These are phyloP conservation scores for Dasypogon diadema DNA, from an alignment of 2,888 invertebrate genomes.

Conservation along the genomic window DNA sequence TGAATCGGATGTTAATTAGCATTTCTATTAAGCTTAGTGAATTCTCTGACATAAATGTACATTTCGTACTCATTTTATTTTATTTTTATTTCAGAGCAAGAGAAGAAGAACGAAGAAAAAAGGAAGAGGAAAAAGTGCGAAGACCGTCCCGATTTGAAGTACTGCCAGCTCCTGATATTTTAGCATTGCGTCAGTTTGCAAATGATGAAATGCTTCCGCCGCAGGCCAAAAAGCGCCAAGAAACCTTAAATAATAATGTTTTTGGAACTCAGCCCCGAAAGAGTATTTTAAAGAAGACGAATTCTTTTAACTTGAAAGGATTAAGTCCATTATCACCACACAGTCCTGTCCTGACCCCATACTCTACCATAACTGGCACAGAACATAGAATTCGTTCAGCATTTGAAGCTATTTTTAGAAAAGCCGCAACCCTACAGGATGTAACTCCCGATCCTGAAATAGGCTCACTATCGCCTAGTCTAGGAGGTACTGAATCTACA, in stretches of 20 bases:
- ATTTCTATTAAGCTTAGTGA: too few relatives aligned
- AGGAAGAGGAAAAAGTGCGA: conserved; percentile 70
- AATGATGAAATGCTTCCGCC: conserved; percentile 67
- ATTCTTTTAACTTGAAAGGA: conserved; percentile 83
- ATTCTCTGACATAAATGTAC: too few relatives aligned
- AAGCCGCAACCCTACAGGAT: conserved; percentile 87
- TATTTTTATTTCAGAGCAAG: conserved; percentile 66
- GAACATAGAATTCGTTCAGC: conserved; percentile 88
- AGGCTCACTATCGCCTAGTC: conserved; percentile 68
- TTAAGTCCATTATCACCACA: conserved; percentile 73
- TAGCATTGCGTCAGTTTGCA: conserved; percentile 71
- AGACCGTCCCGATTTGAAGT: conserved; percentile 83
- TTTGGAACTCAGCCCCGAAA: conserved; percentile 76
- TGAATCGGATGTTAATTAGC: too few relatives aligned
- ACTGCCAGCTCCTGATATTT: conserved; percentile 83
- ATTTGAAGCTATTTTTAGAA: conserved; percentile 91
- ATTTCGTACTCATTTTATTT: too few relatives aligned
- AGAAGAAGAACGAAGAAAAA: conserved; percentile 69
- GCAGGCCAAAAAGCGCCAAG: conserved; percentile 67
- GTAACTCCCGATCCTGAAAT: conserved; percentile 78
- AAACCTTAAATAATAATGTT: conserved; percentile 65
- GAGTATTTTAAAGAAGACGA: conserved; percentile 94
- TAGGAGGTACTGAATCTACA: conserved; percentile 67
- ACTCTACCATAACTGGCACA: conserved; percentile 90
- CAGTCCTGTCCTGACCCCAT: conserved; percentile 74